Evolutionary conservation across 1,140 invertebrate species (phyloP).

Genomic region (Ceratina calcarata): DNA sequence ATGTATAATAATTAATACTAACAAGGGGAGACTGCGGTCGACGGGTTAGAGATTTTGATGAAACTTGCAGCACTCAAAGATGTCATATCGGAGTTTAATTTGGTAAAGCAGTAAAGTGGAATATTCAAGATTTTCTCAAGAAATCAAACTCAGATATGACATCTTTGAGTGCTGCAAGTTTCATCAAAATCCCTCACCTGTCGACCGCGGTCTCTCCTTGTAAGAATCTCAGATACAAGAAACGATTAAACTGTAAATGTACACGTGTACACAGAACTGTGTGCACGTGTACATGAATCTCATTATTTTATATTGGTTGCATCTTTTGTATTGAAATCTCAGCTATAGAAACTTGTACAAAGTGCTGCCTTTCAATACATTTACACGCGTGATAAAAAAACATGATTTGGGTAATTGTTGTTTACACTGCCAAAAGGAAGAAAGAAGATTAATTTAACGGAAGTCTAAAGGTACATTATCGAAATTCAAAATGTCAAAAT

Average conservation of each 20-base stretch:
- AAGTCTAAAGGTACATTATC: background rate
- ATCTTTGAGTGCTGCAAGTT: too few relatives aligned
- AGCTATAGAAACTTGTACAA: conserved; percentile 38
- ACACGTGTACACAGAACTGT: background rate
- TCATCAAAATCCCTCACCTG: too few relatives aligned
- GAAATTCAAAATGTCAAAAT: conserved; percentile 27
- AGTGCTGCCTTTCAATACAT: conserved; percentile 32
- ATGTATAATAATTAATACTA: conserved; percentile 52
- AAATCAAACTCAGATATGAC: too few relatives aligned
- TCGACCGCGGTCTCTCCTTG: too few relatives aligned
- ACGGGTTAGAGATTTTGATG: too few relatives aligned
- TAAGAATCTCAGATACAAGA: conserved; percentile 40
- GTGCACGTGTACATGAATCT: background rate
- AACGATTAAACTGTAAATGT: conserved; percentile 38
- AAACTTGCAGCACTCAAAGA: too few relatives aligned
- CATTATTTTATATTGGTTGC: conserved; percentile 29
- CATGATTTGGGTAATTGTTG: conserved; percentile 31
- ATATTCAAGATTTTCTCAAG: too few relatives aligned
- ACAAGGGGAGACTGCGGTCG: too few relatives aligned
- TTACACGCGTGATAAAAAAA: conserved; percentile 20
- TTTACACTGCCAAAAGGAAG: conserved; percentile 36
- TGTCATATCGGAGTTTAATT: too few relatives aligned
- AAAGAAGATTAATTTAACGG: background rate
- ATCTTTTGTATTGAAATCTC: conserved; percentile 43
- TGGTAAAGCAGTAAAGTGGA: too few relatives aligned